These are phyloP conservation scores for Pionites leucogaster DNA, from an alignment of 2,113 vertebrate species.

Conservation along the genomic window DNA sequence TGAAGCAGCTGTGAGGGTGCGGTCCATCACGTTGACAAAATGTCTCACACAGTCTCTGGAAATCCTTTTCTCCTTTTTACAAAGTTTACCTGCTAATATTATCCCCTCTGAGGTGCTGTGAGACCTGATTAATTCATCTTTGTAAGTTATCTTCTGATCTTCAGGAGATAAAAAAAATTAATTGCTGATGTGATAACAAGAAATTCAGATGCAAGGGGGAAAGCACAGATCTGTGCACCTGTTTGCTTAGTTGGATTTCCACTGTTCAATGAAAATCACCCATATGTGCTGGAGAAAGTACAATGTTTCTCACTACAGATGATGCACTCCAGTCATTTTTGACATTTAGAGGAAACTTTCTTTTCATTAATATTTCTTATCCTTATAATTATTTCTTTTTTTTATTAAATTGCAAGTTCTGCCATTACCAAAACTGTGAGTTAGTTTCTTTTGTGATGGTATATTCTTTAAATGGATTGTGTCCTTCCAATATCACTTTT, in stretches of 20 bases:
- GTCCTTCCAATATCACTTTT: neutral
- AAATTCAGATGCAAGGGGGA: neutral
- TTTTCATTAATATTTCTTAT: neutral
- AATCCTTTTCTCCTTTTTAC: neutral
- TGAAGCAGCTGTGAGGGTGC: neutral
- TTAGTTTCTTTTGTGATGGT: neutral
- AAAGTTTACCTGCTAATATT: neutral
- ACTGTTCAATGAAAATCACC: neutral
- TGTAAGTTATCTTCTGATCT: neutral
- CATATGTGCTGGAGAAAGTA: neutral
- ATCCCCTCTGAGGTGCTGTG: neutral
- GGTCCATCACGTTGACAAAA: accelerated
- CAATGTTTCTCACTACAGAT: neutral
- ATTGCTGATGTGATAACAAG: neutral
- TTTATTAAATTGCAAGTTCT: neutral
- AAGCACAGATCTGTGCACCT: neutral
- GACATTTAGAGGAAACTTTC: neutral
- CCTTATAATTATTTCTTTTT: neutral
- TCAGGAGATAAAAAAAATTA: neutral
- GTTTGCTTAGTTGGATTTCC: neutral
- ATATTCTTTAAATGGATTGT: neutral
- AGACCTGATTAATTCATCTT: neutral
- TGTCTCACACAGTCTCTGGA: neutral
- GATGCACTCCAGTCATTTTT: neutral
- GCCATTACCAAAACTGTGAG: neutral